A percentile compares a stretch with the other conserved stretches of the same genome.
phyloP scores from a whole-genome alignment of 2,797 vertebrate species.

The Melopsittacus undulatus region DNA sequence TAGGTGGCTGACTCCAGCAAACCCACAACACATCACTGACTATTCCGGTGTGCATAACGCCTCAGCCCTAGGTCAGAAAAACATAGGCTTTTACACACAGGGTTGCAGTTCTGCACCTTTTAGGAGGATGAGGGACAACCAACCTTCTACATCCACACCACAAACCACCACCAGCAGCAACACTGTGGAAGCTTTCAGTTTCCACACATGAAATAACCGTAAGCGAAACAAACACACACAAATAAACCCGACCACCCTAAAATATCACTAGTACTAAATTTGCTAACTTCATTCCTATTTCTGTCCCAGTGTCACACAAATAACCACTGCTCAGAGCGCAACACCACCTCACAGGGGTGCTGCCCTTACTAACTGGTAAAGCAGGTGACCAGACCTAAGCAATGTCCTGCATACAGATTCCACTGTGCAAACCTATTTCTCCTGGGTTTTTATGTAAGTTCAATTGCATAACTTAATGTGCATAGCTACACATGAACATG shows the following conservation, averaged over 20 bases:
- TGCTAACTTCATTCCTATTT: not conserved
- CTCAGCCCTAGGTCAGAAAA: not conserved
- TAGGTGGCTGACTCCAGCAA: not conserved
- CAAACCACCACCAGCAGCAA: not conserved
- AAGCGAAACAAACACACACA: not conserved
- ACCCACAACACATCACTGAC: not conserved
- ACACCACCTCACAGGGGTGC: rapidly evolving
- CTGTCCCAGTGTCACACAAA: not conserved
- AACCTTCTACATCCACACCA: not conserved
- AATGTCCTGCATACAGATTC: not conserved
- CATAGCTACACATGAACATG: rapidly evolving
- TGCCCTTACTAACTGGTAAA: not conserved
- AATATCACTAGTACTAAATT: not conserved
- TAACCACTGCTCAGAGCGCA: not conserved
- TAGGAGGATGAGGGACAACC: not conserved
- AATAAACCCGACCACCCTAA: not conserved
- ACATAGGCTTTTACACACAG: not conserved
- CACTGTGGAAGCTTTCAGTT: not conserved
- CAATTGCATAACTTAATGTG: not conserved
- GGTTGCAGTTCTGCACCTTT: not conserved
- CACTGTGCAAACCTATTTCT: not conserved
- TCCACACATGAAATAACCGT: not conserved
- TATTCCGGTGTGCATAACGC: rapidly evolving
- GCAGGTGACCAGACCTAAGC: not conserved
- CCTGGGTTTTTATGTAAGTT: rapidly evolving